These are phyloP conservation scores for Fulica atra DNA, from an alignment of 2,113 vertebrate species.

Conservation along the genomic window DNA sequence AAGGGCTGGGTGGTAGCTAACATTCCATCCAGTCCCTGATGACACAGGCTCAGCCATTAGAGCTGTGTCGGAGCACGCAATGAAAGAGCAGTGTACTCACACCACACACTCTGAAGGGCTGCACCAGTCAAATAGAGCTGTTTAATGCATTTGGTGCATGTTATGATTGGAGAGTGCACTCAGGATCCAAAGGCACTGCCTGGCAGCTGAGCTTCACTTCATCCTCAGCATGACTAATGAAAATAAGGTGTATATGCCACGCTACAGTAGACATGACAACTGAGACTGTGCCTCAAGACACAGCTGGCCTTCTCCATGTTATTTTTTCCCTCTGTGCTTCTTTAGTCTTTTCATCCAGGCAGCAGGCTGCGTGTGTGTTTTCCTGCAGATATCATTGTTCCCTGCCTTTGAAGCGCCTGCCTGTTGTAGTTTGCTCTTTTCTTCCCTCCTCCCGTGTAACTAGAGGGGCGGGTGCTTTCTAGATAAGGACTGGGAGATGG, in stretches of 20 bases:
- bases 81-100: background rate
- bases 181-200: background rate
- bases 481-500: background rate
- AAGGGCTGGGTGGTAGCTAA: background rate
- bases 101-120: background rate
- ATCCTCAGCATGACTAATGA: conserved; percentile 10
- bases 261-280: background rate
- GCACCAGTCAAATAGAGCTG: background rate
- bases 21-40: background rate
- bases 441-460: background rate
- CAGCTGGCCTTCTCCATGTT: background rate
- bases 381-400: background rate
- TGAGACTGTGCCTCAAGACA: background rate
- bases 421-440: background rate
- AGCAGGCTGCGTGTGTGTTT: conserved; percentile 19
- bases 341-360: conserved; percentile 3
- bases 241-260: conserved; percentile 1
- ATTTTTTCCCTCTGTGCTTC: background rate
- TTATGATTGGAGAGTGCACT: background rate
- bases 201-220: conserved; percentile 1
- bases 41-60: background rate
- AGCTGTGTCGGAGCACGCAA: background rate
- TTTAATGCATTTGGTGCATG: background rate
- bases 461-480: background rate
- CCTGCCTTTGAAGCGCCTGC: background rate